phyloP scores from a whole-genome alignment of 2,888 invertebrate species.

The Amiota communis region DNA sequence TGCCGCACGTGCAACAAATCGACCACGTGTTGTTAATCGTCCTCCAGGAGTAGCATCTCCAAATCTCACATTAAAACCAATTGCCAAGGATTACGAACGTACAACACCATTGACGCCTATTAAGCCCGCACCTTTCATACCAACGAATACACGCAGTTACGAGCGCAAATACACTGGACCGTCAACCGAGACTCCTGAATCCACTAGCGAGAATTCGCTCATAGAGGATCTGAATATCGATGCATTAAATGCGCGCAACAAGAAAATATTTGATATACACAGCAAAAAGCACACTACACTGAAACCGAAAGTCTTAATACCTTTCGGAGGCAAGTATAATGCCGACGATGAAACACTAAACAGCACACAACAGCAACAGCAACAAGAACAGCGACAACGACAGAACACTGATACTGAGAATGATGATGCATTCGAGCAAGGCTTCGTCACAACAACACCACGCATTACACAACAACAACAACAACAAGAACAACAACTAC shows the following conservation, averaged over 20 bases:
- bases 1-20: conserved; percentile 49
- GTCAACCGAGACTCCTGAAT: conserved; percentile 60
- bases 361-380: conserved; percentile 31
- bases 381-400: conserved; percentile 46
- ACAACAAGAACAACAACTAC: conserved; percentile 44
- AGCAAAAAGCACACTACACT: conserved; percentile 72
- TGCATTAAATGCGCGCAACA: conserved; percentile 75
- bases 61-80: conserved; percentile 66
- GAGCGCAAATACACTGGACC: conserved; percentile 69
- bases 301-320: conserved; percentile 59
- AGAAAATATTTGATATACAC: conserved; percentile 74
- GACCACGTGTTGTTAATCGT: conserved; percentile 65
- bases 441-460: conserved; percentile 43
- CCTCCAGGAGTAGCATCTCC: conserved; percentile 62
- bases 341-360: background rate
- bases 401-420: conserved; percentile 49
- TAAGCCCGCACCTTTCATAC: conserved; percentile 68
- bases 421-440: conserved; percentile 42
- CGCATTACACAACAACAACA: conserved; percentile 44
- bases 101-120: conserved; percentile 62
- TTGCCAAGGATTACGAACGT: conserved; percentile 63
- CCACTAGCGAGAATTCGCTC: conserved; percentile 62
- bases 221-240: conserved; percentile 74
- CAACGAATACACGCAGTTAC: conserved; percentile 69
- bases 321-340: conserved; percentile 36